A percentile compares a stretch with the other conserved stretches of the same genome.
phyloP scores from a whole-genome alignment of 2,888 invertebrate species.

The Anagyrus pseudococci region DNA sequence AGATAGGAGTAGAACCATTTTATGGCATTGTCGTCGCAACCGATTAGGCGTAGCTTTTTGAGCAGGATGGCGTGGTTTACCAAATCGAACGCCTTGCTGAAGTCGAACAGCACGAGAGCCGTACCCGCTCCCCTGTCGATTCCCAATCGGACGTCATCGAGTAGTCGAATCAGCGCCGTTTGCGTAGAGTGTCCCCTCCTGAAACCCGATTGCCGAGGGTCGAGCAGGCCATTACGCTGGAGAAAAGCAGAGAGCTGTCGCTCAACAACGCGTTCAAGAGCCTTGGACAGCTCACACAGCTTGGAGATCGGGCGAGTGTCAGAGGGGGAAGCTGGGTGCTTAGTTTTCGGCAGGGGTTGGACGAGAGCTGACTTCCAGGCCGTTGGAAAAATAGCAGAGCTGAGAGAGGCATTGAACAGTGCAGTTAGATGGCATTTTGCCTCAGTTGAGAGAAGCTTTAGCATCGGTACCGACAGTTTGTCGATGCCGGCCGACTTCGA shows the following conservation, averaged over 20 bases:
- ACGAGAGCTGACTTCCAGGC: constrained; percentile 1
- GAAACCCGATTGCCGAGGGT: constrained; percentile 16
- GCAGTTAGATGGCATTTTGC: no score
- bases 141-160: neutral
- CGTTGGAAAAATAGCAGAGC: neutral
- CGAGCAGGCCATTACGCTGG: constrained; percentile 2
- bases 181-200: neutral
- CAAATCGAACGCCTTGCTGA: neutral
- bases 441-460: neutral
- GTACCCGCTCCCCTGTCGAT: constrained; percentile 1
- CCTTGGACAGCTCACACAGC: neutral
- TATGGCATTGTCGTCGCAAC: neutral
- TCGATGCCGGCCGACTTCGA: neutral
- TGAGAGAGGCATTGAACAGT: neutral
- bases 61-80: neutral
- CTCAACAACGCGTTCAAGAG: neutral
- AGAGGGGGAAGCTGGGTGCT: neutral
- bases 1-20: neutral
- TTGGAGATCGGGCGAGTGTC: neutral
- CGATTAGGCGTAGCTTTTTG: neutral
- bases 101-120: neutral
- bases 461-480: neutral
- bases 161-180: neutral
- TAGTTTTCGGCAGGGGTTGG: neutral
- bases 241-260: neutral